Evolutionary conservation across 2,113 vertebrate species (phyloP).

Genomic region (Irena cyanogastra): DNA sequence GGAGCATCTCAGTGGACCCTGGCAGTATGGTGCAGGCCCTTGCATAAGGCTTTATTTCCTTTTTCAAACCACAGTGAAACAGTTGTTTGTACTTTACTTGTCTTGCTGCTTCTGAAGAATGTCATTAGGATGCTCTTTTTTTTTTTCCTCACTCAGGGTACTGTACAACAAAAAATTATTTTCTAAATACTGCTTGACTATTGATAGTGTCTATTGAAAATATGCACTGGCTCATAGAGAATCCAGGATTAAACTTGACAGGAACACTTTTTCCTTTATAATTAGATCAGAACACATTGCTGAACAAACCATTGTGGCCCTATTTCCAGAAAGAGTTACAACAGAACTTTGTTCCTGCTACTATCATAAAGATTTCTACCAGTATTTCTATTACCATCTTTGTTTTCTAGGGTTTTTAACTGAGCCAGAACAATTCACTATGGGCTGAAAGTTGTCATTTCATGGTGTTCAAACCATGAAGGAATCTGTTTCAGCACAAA

Average conservation of each 20-base stretch:
- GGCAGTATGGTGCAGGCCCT: background rate
- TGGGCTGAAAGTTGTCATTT: slow-evolving; percentile 11
- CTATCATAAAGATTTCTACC: background rate
- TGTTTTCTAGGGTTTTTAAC: slow-evolving; percentile 3
- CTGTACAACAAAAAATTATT: background rate
- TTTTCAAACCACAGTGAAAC: background rate
- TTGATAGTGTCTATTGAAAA: background rate
- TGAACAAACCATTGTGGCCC: slow-evolving; percentile 1
- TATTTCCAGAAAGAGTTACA: slow-evolving; percentile 22
- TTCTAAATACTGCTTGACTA: background rate
- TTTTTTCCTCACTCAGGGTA: background rate
- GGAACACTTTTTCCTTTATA: background rate
- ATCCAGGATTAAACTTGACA: background rate
- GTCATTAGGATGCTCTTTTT: background rate
- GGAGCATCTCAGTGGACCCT: background rate
- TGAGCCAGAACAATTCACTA: background rate
- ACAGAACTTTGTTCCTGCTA: background rate
- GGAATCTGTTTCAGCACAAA: background rate
- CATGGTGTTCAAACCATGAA: background rate
- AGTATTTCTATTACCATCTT: background rate
- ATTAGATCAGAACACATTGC: slow-evolving; percentile 21
- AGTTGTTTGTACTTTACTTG: background rate
- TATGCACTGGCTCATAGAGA: background rate
- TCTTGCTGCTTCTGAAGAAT: background rate
- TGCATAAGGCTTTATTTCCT: background rate